phyloP scores from a whole-genome alignment of 2,113 vertebrate species.

The Nerophis lumbriciformis region DNA sequence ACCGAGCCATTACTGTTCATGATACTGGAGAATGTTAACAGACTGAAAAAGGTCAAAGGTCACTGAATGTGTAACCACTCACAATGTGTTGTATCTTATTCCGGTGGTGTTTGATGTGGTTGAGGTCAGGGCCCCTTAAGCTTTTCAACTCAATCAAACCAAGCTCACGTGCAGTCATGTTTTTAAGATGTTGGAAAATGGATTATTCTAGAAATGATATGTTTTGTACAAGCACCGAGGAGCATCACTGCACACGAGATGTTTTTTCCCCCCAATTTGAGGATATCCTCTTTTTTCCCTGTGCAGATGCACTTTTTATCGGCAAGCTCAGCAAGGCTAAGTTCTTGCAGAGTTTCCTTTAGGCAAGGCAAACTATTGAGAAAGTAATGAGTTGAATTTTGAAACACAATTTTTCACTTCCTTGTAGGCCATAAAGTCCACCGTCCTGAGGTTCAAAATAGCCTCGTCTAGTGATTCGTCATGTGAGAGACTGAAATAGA shows the following conservation, averaged over 20 bases:
- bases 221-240: background rate
- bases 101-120: too few species aligned
- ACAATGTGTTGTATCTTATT: too few species aligned
- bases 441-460: conserved; percentile 26
- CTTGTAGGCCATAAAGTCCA: conserved; percentile 1
- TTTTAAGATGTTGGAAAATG: background rate
- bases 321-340: conserved; percentile 60
- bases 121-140: too few species aligned
- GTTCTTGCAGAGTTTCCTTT: conserved; percentile 42
- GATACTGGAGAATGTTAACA: too few species aligned
- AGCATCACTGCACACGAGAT: background rate
- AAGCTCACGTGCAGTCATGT: background rate
- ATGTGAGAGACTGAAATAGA: conserved; percentile 25
- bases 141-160: too few species aligned
- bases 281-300: conserved; percentile 35
- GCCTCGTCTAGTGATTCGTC: conserved; percentile 22
- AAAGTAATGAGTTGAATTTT: conserved; percentile 36
- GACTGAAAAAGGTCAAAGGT: too few species aligned
- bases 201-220: background rate
- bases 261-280: background rate
- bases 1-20: too few species aligned
- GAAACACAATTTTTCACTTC: conserved; percentile 62
- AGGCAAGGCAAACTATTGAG: conserved; percentile 43
- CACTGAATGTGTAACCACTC: too few species aligned
- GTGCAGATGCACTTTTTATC: conserved; percentile 45